phyloP scores from a whole-genome alignment of 2,113 vertebrate genomes.

The Bubalus kerabau region DNA sequence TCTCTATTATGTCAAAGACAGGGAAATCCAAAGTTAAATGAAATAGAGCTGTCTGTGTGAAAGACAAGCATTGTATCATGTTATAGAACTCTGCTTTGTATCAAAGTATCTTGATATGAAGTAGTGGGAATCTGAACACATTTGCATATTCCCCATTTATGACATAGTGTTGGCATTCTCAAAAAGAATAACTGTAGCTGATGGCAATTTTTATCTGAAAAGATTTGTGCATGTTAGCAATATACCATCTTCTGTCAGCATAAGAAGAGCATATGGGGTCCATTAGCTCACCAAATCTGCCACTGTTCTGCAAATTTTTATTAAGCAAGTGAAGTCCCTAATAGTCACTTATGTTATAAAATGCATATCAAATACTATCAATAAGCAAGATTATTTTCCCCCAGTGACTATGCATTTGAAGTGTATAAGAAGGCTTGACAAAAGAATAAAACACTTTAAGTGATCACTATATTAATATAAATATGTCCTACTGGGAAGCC shows the following conservation, averaged over 20 bases:
- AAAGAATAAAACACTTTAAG: conserved; percentile 47
- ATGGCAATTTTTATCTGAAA: conserved; percentile 65
- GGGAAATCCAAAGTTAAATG: conserved; percentile 24
- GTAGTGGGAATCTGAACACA: conserved; percentile 9
- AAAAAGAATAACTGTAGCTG: conserved; percentile 45
- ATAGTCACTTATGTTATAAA: conserved; percentile 62
- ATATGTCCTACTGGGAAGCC: conserved; percentile 37
- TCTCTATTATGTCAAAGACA: conserved; percentile 28
- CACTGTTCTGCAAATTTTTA: conserved; percentile 66
- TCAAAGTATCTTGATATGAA: conserved; percentile 17
- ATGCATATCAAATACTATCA: conserved; percentile 54
- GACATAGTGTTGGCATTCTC: conserved; percentile 53
- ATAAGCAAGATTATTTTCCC: conserved; percentile 65
- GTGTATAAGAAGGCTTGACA: conserved; percentile 57
- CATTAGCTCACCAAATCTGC: conserved; percentile 63
- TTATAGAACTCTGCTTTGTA: conserved; percentile 37
- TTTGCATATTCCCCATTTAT: conserved; percentile 48
- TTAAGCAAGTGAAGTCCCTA: conserved; percentile 64
- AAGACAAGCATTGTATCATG: not conserved
- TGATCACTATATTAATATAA: conserved; percentile 55
- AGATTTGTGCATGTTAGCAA: conserved; percentile 59
- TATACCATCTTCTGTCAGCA: conserved; percentile 60
- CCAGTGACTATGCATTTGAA: conserved; percentile 57
- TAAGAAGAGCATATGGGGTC: conserved; percentile 63
- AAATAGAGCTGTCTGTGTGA: not conserved